These are phyloP conservation scores for Drosophila teissieri DNA, from an alignment of 1,140 invertebrate species.

Conservation along the genomic window DNA sequence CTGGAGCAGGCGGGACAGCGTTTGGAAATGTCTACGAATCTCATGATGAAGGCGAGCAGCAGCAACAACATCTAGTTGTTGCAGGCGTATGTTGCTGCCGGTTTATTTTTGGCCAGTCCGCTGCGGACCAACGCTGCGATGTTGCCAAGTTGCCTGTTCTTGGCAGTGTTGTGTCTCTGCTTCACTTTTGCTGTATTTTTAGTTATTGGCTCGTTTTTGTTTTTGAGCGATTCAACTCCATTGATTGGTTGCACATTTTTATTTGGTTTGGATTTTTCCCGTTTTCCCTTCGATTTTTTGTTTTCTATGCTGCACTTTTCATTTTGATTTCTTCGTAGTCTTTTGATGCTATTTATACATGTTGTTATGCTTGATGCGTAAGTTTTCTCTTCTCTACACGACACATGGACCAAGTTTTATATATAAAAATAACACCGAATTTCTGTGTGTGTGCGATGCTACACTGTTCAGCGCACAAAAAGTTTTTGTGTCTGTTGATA, in stretches of 20 bases:
- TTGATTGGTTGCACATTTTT: conserved; percentile 77
- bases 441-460: conserved; percentile 21
- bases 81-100: conserved; percentile 66
- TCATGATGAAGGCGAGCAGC: conserved; percentile 79
- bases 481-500: conserved; percentile 54
- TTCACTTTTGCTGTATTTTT: conserved; percentile 34
- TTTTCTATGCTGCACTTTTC: conserved; percentile 62
- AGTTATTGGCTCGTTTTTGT: conserved; percentile 47
- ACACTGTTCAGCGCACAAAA: conserved; percentile 62
- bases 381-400: conserved; percentile 61
- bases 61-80: conserved; percentile 83
- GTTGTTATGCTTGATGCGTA: conserved; percentile 70
- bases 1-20: conserved; percentile 61
- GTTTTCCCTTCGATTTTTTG: conserved; percentile 9
- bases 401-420: conserved; percentile 41
- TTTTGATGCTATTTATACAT: conserved; percentile 69
- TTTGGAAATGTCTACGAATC: conserved; percentile 84
- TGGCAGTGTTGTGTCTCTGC: conserved; percentile 39
- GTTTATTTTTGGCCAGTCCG: conserved; percentile 64
- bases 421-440: conserved; percentile 31
- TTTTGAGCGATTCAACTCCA: conserved; percentile 71
- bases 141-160: conserved; percentile 55
- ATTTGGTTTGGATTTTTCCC: conserved; percentile 44
- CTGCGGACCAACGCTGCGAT: conserved; percentile 71
- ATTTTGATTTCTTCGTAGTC: conserved; percentile 64